Evolutionary conservation across 2,888 invertebrate genomes (phyloP).

Genomic region (Dynastes hyllus): DNA sequence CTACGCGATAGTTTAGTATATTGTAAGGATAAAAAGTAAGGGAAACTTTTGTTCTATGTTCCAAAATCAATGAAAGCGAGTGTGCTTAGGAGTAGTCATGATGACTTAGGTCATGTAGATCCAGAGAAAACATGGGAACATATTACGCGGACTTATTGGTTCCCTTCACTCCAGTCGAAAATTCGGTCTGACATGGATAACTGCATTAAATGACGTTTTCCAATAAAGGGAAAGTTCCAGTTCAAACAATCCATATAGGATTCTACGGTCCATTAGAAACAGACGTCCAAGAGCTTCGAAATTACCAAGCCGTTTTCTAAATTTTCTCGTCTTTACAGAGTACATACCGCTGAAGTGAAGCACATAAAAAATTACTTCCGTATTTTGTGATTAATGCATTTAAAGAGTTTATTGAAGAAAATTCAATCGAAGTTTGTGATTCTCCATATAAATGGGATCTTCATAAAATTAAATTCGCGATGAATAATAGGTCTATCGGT

Average conservation of each 20-base stretch:
- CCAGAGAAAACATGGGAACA: conserved; percentile 33
- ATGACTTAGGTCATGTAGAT: conserved; percentile 43
- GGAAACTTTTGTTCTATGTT: not conserved
- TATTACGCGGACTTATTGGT: conserved; percentile 43
- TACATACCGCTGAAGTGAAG: too few species aligned
- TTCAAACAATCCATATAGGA: conserved; percentile 60
- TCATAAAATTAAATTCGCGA: too few species aligned
- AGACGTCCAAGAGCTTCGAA: conserved; percentile 50
- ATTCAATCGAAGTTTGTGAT: not conserved
- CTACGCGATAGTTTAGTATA: conserved; percentile 43
- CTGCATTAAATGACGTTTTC: conserved; percentile 53
- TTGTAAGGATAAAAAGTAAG: conserved; percentile 23
- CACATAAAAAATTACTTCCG: too few species aligned
- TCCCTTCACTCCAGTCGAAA: conserved; percentile 23
- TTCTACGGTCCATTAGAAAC: conserved; percentile 60
- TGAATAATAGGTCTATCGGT: too few species aligned
- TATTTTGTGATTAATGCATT: not conserved
- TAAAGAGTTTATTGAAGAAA: too few species aligned
- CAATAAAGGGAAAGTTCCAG: conserved; percentile 59
- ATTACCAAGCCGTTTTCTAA: conserved; percentile 63
- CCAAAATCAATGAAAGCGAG: conserved; percentile 24
- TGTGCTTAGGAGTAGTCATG: conserved; percentile 22
- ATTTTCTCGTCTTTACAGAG: conserved; percentile 40
- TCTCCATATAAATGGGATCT: conserved; percentile 29
- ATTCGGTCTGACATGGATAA: conserved; percentile 36